Percentiles rank a stretch among this genome's conserved stretches.
phyloP scores from a whole-genome alignment of 2,888 invertebrate genomes.

The Clitarchus hookeri region DNA sequence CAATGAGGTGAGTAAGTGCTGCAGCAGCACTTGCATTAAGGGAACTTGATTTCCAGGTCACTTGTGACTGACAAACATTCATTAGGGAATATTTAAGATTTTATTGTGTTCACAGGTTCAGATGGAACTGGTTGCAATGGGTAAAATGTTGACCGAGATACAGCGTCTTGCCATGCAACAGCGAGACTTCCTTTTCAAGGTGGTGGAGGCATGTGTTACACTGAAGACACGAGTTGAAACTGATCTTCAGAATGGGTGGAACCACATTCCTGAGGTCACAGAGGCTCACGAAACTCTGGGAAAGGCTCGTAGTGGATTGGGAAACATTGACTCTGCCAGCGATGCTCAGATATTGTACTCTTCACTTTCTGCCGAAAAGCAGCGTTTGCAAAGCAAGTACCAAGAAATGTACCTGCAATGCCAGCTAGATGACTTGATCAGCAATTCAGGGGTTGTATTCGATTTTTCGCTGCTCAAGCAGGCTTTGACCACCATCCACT shows the following conservation, averaged over 20 bases:
- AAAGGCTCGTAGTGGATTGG: constrained; percentile 64
- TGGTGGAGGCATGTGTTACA: constrained; percentile 74
- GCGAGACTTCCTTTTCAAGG: constrained; percentile 71
- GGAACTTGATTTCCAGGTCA: too few relatives aligned
- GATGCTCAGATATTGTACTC: constrained; percentile 67
- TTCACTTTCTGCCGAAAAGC: constrained; percentile 67
- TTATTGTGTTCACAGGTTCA: constrained; percentile 55
- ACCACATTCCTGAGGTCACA: constrained; percentile 66
- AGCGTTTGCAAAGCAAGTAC: constrained; percentile 67
- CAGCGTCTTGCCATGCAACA: constrained; percentile 72
- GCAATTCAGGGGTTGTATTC: constrained; percentile 67
- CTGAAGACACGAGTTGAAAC: constrained; percentile 76
- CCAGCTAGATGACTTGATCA: constrained; percentile 71
- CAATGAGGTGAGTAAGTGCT: constrained; percentile 57
- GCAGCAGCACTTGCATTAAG: neutral
- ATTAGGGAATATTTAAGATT: neutral
- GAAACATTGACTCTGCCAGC: constrained; percentile 62
- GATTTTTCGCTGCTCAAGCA: constrained; percentile 71
- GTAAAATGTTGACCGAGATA: constrained; percentile 70
- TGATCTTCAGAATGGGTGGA: constrained; percentile 70
- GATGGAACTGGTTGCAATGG: constrained; percentile 68
- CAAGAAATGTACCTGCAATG: constrained; percentile 74
- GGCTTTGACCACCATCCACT: constrained; percentile 66
- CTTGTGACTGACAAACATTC: too few relatives aligned
- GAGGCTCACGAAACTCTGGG: constrained; percentile 68